These are phyloP conservation scores for Tenthredo livida DNA, from an alignment of 2,888 invertebrate species.

Conservation along the genomic window DNA sequence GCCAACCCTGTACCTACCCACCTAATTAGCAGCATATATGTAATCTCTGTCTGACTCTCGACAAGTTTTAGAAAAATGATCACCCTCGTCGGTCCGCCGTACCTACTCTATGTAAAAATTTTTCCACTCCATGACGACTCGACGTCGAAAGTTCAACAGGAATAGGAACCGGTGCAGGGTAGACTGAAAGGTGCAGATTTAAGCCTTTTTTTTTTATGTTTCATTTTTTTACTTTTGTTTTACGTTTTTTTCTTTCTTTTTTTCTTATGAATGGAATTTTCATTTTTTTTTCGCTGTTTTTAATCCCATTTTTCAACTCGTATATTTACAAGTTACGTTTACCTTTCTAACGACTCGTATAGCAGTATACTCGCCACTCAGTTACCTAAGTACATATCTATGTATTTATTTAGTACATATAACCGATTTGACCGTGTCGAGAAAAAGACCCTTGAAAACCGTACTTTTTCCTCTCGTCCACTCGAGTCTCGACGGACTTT, in stretches of 20 bases:
- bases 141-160: not conserved
- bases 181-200: not conserved
- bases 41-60: not conserved
- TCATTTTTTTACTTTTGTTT: not conserved
- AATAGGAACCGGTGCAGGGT: not conserved
- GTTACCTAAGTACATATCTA: not conserved
- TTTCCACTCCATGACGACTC: slow-evolving; percentile 28
- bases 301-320: not conserved
- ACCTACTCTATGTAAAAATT: slow-evolving; percentile 12
- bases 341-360: slow-evolving; percentile 7
- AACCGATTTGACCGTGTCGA: not conserved
- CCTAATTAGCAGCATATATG: not conserved
- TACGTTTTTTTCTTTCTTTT: not conserved
- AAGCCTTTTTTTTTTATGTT: not conserved
- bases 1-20: not conserved
- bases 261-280: not conserved
- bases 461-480: not conserved
- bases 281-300: not conserved
- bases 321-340: not conserved
- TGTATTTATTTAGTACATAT: not conserved
- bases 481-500: not conserved
- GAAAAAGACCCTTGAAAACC: not conserved
- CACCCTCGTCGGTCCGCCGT: not conserved
- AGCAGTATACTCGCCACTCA: not conserved
- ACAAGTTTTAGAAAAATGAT: slow-evolving; percentile 42